Evolutionary conservation across 1,140 invertebrate genomes (phyloP).

Genomic region (Limonius californicus): DNA sequence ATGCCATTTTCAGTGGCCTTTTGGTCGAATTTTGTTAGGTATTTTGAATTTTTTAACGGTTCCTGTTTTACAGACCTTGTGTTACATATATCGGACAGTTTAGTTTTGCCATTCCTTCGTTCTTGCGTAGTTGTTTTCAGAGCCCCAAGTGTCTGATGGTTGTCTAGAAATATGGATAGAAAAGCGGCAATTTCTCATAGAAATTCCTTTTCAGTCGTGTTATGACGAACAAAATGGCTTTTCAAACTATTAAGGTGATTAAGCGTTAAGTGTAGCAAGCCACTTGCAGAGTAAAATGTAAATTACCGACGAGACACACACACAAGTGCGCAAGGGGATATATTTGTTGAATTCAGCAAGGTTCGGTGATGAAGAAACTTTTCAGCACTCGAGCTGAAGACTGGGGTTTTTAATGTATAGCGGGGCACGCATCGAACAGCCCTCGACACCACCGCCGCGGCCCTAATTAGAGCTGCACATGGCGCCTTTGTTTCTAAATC

Average conservation of each 20-base stretch:
- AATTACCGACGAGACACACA: slow-evolving; percentile 3
- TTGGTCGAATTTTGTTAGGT: no score
- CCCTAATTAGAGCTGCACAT: slow-evolving; percentile 39
- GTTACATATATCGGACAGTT: no score
- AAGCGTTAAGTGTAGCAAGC: background rate
- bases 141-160: no score
- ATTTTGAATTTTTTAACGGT: no score
- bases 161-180: no score
- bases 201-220: no score
- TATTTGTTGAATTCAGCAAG: slow-evolving; percentile 11
- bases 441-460: slow-evolving; percentile 28
- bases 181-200: no score
- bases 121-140: no score
- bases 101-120: no score
- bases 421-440: slow-evolving; percentile 23
- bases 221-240: background rate
- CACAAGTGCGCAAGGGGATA: slow-evolving; percentile 10
- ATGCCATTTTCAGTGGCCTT: no score
- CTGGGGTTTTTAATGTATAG: slow-evolving; percentile 34
- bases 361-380: slow-evolving; percentile 8
- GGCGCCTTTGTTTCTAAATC: slow-evolving; percentile 35
- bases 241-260: slow-evolving; percentile 6
- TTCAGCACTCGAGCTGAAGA: slow-evolving; percentile 26
- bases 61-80: no score
- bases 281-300: slow-evolving; percentile 6